A percentile compares a stretch with the other conserved stretches of the same genome.
Evolutionary conservation across 2,113 vertebrate genomes (phyloP).

Genomic region (Brienomyrus brachyistius): DNA sequence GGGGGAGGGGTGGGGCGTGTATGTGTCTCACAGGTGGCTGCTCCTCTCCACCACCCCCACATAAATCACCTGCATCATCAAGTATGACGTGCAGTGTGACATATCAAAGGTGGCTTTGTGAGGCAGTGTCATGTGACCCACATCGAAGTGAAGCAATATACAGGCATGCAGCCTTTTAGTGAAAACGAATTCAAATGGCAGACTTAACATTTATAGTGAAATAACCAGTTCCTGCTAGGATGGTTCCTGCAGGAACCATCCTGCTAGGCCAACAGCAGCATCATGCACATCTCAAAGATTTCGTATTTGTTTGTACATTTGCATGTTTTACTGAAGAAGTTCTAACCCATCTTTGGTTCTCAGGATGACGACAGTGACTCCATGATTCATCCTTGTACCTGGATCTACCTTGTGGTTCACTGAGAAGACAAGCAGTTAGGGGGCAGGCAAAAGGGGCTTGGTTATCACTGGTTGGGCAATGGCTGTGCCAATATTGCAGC

Average conservation of each 20-base stretch:
- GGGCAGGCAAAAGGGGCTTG: neutral
- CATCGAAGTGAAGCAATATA: constrained; percentile 1
- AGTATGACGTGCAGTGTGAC: neutral
- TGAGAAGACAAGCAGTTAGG: neutral
- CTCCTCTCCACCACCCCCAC: neutral
- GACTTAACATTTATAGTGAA: neutral
- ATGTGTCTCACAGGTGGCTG: neutral
- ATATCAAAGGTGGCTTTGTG: neutral
- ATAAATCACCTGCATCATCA: neutral
- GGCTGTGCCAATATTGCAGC: neutral
- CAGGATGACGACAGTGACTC: neutral
- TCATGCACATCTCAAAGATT: neutral
- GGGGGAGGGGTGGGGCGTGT: neutral
- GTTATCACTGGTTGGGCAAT: neutral
- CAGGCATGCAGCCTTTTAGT: neutral
- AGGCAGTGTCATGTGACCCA: neutral
- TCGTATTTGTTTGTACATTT: neutral
- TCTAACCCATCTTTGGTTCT: neutral
- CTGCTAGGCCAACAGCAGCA: no score
- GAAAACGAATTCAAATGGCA: neutral
- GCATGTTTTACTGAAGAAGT: neutral
- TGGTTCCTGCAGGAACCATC: neutral
- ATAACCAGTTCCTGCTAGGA: neutral
- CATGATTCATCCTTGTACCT: neutral
- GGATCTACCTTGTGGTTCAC: neutral